Percentiles rank a stretch among this genome's conserved stretches.
Conservation (phyloP, 2,888 invertebrate genomes). For the Tanytarsus gracilentus region DNA sequence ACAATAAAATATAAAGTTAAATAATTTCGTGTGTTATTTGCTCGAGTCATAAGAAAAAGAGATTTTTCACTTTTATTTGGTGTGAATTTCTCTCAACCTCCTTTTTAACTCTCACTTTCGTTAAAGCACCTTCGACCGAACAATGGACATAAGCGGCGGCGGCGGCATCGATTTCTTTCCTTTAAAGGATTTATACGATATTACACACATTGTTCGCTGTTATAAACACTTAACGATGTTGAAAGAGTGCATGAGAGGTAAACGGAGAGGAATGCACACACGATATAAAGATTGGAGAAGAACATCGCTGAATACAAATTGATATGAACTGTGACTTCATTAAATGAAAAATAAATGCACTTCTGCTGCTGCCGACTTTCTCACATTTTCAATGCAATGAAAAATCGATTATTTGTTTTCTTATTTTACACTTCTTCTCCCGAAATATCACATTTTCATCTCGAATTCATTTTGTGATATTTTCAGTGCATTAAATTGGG, state of each 20-base stretch:
- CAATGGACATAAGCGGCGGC: not conserved
- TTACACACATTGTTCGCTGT: too few species aligned
- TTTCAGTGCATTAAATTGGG: not conserved
- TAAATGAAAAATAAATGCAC: constrained; percentile 18
- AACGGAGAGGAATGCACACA: not conserved
- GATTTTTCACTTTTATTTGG: constrained; percentile 19
- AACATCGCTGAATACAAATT: constrained; percentile 18
- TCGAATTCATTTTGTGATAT: constrained; percentile 15
- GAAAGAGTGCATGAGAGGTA: not conserved
- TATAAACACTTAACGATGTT: too few species aligned
- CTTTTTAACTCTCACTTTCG: constrained; percentile 21
- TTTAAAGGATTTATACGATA: constrained; percentile 27
- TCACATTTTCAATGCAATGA: not conserved
- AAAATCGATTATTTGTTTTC: constrained; percentile 28
- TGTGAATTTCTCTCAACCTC: constrained; percentile 8
- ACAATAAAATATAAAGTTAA: not conserved
- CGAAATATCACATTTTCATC: constrained; percentile 7
- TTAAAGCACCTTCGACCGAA: not conserved
- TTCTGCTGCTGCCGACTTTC: constrained; percentile 2
- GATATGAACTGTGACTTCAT: constrained; percentile 28
- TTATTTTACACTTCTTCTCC: constrained; percentile 1
- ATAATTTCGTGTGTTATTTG: constrained; percentile 23
- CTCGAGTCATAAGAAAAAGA: not conserved
- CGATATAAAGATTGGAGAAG: not conserved
- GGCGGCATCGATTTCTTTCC: constrained; percentile 13